Conservation (phyloP, 2,113 vertebrate species). For the Plectropomus leopardus region DNA sequence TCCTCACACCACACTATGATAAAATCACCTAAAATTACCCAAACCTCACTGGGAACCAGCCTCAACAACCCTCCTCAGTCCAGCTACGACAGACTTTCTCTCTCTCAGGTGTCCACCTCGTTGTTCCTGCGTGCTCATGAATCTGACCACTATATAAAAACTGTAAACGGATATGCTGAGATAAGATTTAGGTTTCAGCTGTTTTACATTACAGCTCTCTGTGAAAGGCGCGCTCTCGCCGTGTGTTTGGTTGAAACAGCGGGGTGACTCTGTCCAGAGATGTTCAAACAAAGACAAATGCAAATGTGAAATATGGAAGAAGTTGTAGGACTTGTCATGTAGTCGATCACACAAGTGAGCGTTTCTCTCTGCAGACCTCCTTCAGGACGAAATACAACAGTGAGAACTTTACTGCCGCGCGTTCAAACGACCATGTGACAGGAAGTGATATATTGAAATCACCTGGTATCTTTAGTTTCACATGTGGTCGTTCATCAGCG, state of each 20-base stretch:
- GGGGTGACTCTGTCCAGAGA: slow-evolving; percentile 19
- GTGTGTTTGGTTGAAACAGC: neutral
- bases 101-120: slow-evolving; percentile 69
- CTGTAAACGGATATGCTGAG: slow-evolving; percentile 49
- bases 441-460: slow-evolving; percentile 30
- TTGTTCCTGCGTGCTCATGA: slow-evolving; percentile 48
- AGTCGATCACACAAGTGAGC: neutral
- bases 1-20: rapidly evolving
- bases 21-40: neutral
- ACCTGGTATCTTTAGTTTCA: slow-evolving; percentile 24
- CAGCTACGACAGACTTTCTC: neutral
- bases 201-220: slow-evolving; percentile 52
- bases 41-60: slow-evolving; percentile 11
- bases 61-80: neutral
- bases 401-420: slow-evolving; percentile 17
- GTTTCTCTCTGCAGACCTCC: slow-evolving; percentile 3
- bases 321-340: neutral
- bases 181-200: slow-evolving; percentile 72
- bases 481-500: slow-evolving; percentile 6
- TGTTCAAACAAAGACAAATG: neutral
- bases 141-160: slow-evolving; percentile 79
- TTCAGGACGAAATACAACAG: neutral
- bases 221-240: slow-evolving; percentile 23
- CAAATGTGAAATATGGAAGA: slow-evolving; percentile 27
- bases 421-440: slow-evolving; percentile 30